These are phyloP conservation scores for Otocyon megalotis DNA, from an alignment of 2,113 vertebrate genomes.

Conservation along the genomic window DNA sequence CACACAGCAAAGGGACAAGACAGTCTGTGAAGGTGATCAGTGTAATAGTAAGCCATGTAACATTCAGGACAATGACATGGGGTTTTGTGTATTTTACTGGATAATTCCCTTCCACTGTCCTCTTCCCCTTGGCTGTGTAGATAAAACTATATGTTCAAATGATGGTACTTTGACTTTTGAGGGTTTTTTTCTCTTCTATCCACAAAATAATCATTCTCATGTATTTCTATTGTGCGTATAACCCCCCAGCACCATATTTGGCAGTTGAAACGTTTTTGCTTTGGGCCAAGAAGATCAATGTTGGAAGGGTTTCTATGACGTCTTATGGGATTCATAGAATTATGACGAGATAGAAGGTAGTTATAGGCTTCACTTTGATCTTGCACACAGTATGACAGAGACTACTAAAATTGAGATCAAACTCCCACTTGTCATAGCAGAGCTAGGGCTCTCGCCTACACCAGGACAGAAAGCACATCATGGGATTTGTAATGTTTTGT, in stretches of 20 bases:
- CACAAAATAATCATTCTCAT: constrained; percentile 60
- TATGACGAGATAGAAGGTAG: background rate
- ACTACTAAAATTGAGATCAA: background rate
- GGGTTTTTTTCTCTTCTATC: constrained; percentile 14
- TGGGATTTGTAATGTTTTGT: background rate
- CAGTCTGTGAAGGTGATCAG: background rate
- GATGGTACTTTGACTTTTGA: constrained; percentile 71
- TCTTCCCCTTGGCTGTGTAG: constrained; percentile 63
- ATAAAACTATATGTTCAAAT: constrained; percentile 69
- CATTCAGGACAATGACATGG: constrained; percentile 24
- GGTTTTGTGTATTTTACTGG: constrained; percentile 32
- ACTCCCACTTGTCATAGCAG: background rate
- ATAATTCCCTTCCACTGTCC: background rate
- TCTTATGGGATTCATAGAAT: background rate
- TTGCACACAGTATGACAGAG: background rate
- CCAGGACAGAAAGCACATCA: background rate
- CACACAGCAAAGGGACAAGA: background rate
- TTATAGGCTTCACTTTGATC: background rate
- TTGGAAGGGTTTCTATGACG: background rate
- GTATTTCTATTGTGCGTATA: constrained; percentile 45
- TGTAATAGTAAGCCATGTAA: background rate
- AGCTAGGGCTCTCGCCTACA: background rate
- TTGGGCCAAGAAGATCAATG: constrained; percentile 31
- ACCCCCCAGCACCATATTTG: background rate
- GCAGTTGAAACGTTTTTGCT: constrained; percentile 31